Evolutionary conservation across 2,888 invertebrate species (phyloP).

Genomic region (Petrophora chlorosata): DNA sequence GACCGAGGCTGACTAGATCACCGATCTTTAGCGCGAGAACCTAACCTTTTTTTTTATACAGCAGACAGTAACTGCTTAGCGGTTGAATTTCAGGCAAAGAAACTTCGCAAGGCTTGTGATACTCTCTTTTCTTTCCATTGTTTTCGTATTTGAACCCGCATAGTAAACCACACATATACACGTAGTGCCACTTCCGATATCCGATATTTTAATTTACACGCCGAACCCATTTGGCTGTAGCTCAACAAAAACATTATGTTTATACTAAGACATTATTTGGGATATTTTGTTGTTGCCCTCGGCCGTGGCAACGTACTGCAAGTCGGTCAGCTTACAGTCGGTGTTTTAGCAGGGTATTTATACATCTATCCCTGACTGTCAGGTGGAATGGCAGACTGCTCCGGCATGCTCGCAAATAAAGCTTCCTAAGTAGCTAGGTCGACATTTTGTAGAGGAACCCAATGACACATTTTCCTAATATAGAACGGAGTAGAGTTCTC

Average conservation of each 20-base stretch:
- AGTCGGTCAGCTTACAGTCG: slow-evolving; percentile 59
- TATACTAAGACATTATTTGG: slow-evolving; percentile 4
- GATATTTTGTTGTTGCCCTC: slow-evolving; percentile 25
- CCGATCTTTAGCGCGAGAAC: too few relatives aligned
- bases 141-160: not conserved
- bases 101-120: not conserved
- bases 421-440: too few relatives aligned
- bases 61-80: too few relatives aligned
- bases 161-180: not conserved
- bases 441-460: too few relatives aligned
- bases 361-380: slow-evolving; percentile 54
- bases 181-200: slow-evolving; percentile 36
- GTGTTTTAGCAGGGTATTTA: slow-evolving; percentile 68
- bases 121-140: not conserved
- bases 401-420: slow-evolving; percentile 29
- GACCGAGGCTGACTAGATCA: too few relatives aligned
- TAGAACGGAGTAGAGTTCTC: too few relatives aligned
- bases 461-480: too few relatives aligned
- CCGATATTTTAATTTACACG: slow-evolving; percentile 37
- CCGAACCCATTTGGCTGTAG: slow-evolving; percentile 25
- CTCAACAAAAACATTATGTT: slow-evolving; percentile 15
- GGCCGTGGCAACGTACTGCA: slow-evolving; percentile 56
- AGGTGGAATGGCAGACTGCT: slow-evolving; percentile 41
- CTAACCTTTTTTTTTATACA: too few relatives aligned
- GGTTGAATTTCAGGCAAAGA: too few relatives aligned